phyloP scores from a whole-genome alignment of 2,113 vertebrate species.

The Ailuropoda melanoleuca region DNA sequence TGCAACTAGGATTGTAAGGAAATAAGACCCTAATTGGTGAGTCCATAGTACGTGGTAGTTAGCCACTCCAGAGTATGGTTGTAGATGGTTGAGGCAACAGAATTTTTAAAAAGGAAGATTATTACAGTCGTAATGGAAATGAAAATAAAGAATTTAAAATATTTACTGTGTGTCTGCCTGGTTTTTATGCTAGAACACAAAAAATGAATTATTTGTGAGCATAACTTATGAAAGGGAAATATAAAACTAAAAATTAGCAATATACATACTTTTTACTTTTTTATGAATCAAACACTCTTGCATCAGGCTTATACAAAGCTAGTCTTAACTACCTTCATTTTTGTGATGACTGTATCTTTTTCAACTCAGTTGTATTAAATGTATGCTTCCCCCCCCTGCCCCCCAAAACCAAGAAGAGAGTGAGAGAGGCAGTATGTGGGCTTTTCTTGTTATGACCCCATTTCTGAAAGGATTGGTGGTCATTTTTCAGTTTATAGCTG shows the following conservation, averaged over 20 bases:
- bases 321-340: conserved; percentile 54
- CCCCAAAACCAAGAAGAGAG: background rate
- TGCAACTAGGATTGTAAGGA: conserved; percentile 33
- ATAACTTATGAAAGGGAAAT: conserved; percentile 70
- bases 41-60: background rate
- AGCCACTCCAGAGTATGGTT: background rate
- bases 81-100: background rate
- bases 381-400: background rate
- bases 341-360: conserved; percentile 69
- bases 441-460: conserved; percentile 66
- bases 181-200: conserved; percentile 64
- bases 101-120: background rate
- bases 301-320: conserved; percentile 50
- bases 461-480: conserved; percentile 69
- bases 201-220: conserved; percentile 78
- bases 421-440: conserved; percentile 64
- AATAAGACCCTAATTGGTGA: background rate
- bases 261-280: background rate
- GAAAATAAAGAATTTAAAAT: conserved; percentile 48
- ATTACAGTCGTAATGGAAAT: background rate
- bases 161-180: conserved; percentile 13
- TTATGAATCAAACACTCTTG: conserved; percentile 46
- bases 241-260: conserved; percentile 66
- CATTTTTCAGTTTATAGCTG: conserved; percentile 77
- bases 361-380: background rate